Conservation (phyloP, 37 sponge, comb jelly and placozoan genomes). For the Spongilla lacustris region DNA sequence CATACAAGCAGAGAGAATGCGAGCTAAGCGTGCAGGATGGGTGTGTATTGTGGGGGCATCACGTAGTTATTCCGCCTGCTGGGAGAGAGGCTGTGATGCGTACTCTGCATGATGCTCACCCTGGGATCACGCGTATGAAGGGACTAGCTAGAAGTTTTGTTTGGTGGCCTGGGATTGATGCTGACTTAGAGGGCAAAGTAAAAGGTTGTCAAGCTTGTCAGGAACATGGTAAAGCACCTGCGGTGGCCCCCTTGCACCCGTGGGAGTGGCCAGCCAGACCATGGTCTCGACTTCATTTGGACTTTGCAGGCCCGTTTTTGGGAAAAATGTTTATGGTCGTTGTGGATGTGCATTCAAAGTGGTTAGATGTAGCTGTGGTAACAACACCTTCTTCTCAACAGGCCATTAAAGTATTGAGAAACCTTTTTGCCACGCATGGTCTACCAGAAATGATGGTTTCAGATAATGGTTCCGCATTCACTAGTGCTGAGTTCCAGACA, state of each 20-base stretch:
- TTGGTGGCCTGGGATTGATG: constrained; percentile 57
- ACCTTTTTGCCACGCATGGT: no score
- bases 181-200: not conserved
- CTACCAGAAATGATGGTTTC: no score
- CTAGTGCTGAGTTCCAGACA: no score
- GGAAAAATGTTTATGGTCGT: constrained; percentile 32
- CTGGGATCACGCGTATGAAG: constrained; percentile 22
- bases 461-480: no score
- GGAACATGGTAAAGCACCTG: not conserved
- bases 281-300: constrained; percentile 30
- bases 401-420: no score
- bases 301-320: constrained; percentile 17
- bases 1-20: not conserved
- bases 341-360: constrained; percentile 27
- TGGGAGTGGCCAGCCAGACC: constrained; percentile 44
- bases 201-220: not conserved
- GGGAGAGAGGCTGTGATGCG: not conserved
- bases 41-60: constrained; percentile 20
- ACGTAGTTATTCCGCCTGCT: not conserved
- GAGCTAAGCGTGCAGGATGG: constrained; percentile 30
- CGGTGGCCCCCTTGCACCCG: constrained; percentile 20
- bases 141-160: constrained; percentile 16
- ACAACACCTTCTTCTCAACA: not conserved
- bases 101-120: constrained; percentile 29
- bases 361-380: constrained; percentile 5